A percentile compares a stretch with the other conserved stretches of the same genome.
These are phyloP conservation scores for Melanotaenia duboulayi DNA, from an alignment of 2,113 vertebrate species.

Conservation along the genomic window DNA sequence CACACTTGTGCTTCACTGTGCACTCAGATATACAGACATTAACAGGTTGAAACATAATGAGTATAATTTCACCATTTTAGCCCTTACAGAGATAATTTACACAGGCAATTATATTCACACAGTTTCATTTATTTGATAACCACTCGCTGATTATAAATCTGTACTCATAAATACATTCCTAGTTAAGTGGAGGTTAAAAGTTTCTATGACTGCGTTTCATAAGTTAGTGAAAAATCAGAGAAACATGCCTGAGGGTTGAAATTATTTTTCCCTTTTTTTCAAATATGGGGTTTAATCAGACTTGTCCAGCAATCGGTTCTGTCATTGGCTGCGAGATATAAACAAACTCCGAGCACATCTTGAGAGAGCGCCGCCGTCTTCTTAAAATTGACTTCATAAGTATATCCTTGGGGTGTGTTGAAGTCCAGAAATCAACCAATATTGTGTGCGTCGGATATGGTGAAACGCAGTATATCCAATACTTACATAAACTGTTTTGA, in stretches of 20 bases:
- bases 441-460: constrained; percentile 15
- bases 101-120: background rate
- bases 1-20: background rate
- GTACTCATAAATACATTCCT: constrained; percentile 6
- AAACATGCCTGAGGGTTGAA: constrained; percentile 28
- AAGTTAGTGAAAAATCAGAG: constrained; percentile 30
- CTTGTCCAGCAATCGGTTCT: constrained; percentile 46
- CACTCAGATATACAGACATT: constrained; percentile 10
- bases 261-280: constrained; percentile 31
- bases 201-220: constrained; percentile 34
- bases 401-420: constrained; percentile 47
- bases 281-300: constrained; percentile 35
- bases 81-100: background rate
- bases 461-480: constrained; percentile 15
- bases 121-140: constrained; percentile 9
- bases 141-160: constrained; percentile 10
- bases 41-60: constrained; percentile 17
- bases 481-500: constrained; percentile 23
- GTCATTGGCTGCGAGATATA: constrained; percentile 56
- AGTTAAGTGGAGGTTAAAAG: constrained; percentile 24
- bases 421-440: constrained; percentile 13
- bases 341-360: constrained; percentile 48
- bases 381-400: constrained; percentile 37
- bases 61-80: background rate
- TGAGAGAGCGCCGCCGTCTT: constrained; percentile 1